A percentile compares a stretch with the other conserved stretches of the same genome.
phyloP scores from a whole-genome alignment of 2,113 vertebrate species.

The Maccullochella peelii region DNA sequence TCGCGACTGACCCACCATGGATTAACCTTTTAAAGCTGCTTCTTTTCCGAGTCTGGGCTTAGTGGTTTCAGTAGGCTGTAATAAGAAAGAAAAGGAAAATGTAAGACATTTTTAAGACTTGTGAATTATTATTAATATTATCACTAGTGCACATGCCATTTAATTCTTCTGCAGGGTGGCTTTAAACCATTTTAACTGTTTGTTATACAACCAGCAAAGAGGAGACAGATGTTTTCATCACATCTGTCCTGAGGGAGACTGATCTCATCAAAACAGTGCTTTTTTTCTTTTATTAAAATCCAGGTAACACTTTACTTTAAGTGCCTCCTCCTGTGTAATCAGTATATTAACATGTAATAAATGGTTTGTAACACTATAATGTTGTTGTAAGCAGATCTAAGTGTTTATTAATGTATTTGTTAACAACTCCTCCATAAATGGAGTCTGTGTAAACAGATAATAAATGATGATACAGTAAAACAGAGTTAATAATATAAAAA shows the following conservation, averaged over 20 bases:
- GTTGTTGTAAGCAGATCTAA: not conserved
- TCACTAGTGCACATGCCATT: not conserved
- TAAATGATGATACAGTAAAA: not conserved
- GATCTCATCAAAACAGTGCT: too few species aligned
- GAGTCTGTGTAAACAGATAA: not conserved
- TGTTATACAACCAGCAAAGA: constrained; percentile 9
- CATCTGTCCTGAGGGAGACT: not conserved
- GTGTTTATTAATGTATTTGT: not conserved
- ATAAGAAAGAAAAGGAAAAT: constrained; percentile 4
- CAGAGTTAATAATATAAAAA: not conserved
- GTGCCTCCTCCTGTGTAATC: too few species aligned
- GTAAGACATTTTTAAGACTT: constrained; percentile 3
- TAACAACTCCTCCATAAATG: not conserved
- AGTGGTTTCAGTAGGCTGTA: not conserved
- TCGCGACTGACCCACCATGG: not conserved
- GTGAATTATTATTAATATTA: not conserved
- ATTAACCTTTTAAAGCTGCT: not conserved
- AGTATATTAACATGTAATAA: not conserved
- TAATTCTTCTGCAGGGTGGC: not conserved
- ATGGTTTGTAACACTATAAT: not conserved
- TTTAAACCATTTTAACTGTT: not conserved
- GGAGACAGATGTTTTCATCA: constrained; percentile 3
- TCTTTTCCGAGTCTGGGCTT: too few species aligned
- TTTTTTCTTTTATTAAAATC: not conserved
- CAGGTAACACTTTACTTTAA: not conserved